phyloP scores from a whole-genome alignment of 1,140 invertebrate species.

The Anastrepha obliqua region DNA sequence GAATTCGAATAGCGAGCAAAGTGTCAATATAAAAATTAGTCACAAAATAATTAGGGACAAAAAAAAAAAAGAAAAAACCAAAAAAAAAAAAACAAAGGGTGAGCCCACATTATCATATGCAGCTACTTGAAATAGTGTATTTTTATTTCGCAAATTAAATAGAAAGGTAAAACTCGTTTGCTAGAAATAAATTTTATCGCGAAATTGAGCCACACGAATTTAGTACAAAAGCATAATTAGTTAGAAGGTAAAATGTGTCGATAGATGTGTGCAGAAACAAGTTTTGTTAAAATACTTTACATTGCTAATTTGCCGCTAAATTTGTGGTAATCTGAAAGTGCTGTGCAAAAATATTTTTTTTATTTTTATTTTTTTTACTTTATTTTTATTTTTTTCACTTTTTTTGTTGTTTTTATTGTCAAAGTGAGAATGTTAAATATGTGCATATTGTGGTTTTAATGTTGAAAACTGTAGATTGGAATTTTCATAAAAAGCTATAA shows the following conservation, averaged over 20 bases:
- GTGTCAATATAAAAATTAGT: conserved; percentile 7
- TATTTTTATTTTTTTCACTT: too few species aligned
- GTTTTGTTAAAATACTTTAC: conserved; percentile 1
- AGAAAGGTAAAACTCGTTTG: conserved; percentile 36
- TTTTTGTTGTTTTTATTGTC: not conserved
- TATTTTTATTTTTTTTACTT: not conserved
- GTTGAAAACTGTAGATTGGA: not conserved
- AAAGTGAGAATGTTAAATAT: not conserved
- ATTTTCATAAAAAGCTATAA: not conserved
- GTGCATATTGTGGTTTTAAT: not conserved
- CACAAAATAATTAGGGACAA: not conserved
- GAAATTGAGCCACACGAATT: not conserved
- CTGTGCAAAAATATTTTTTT: not conserved
- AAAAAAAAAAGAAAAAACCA: not conserved
- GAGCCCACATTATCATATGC: not conserved
- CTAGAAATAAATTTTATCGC: not conserved
- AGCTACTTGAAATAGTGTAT: conserved; percentile 1
- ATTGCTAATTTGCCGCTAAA: not conserved
- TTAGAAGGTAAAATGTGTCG: not conserved
- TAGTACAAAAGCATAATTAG: too few species aligned
- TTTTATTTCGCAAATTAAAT: not conserved
- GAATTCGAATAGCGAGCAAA: conserved; percentile 15
- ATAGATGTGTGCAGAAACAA: not conserved
- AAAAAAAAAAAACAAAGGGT: not conserved
- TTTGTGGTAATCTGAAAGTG: not conserved